These are phyloP conservation scores for Tenualosa thibaudeaui DNA, from an alignment of 2,797 vertebrate species.

Conservation along the genomic window DNA sequence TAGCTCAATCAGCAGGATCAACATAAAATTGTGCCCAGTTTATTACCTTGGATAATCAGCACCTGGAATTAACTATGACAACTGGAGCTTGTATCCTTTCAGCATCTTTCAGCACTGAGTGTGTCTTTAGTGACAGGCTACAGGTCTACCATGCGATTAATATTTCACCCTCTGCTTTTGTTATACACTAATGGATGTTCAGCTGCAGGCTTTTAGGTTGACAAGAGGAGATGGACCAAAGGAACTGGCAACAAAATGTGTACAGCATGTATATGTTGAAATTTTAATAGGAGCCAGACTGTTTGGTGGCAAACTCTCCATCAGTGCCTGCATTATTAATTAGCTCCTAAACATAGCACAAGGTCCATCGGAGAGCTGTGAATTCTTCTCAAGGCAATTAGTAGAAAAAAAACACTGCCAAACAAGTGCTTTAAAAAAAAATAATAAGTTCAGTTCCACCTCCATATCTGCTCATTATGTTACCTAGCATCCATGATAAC, in stretches of 20 bases:
- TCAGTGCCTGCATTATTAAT: conserved; percentile 47
- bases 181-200: conserved; percentile 10
- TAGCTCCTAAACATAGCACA: conserved; percentile 29
- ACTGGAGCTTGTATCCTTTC: background rate
- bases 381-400: background rate
- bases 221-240: conserved; percentile 38
- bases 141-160: background rate
- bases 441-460: background rate
- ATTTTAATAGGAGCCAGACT: conserved; percentile 61
- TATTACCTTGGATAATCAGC: background rate
- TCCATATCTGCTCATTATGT: background rate
- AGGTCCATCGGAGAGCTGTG: background rate
- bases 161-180: conserved; percentile 15
- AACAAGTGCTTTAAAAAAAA: background rate
- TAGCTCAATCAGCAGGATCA: background rate
- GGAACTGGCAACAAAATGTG: conserved; percentile 56
- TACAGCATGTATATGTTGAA: conserved; percentile 70
- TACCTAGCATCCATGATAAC: background rate
- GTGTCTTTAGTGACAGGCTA: background rate
- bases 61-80: background rate
- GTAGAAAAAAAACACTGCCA: background rate
- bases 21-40: background rate
- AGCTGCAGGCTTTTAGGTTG: conserved; percentile 29
- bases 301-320: conserved; percentile 33
- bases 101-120: background rate